Base-by-base conservation (phyloP, 2,797 vertebrate genomes). In the Pelochelys cantorii region DNA sequence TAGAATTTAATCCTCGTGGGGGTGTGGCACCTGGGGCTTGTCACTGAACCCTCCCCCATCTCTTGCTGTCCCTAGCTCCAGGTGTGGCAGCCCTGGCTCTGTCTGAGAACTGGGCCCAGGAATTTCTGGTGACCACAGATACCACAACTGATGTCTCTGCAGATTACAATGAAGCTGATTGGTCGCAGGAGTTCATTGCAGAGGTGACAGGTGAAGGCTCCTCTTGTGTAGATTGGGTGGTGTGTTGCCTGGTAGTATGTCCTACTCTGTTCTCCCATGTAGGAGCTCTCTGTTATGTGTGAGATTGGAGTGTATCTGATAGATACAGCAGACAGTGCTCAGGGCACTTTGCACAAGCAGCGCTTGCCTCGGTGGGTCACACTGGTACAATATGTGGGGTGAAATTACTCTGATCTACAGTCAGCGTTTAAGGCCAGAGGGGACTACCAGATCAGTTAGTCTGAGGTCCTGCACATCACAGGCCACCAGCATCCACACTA, bases 111-210 rank as follows among this genome's bases (percentile, higher is more conserved):
- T 99, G 99, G 99, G 97, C 99, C 0, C 98, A 99, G 5, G 99
- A 99, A 95, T 99, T 99, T 94, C 94, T 99, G 94, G 98, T 98
- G 74, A 93, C 98, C 20, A 97, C 97, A 86, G 98, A 97, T 84
- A 98, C 98, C 6, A n/a, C 95, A 84, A 98, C 98, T 91, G 97
- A 98, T 48, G 97, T 98, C 81, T 97, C 99, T 6, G 97, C 98
- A 10, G 99, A 99, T 94, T 98, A 98, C 56, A 98, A 98, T 34
- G 99, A 99, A 83, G 98, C 99, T 52, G 99, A 99, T 96, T 99
- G 99, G 99, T 99, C 99, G 4, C 98, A 98, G 95, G 99, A 99
- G 93, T 99, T 99, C 97, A 99, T 99, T 80, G 98, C 98, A n/a
- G 99, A 99, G 95, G 99, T 98, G 92, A 98, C 99, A 98, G 99